These are phyloP conservation scores for Antechinus flavipes DNA, from an alignment of 2,113 vertebrate genomes.

Conservation along the genomic window DNA sequence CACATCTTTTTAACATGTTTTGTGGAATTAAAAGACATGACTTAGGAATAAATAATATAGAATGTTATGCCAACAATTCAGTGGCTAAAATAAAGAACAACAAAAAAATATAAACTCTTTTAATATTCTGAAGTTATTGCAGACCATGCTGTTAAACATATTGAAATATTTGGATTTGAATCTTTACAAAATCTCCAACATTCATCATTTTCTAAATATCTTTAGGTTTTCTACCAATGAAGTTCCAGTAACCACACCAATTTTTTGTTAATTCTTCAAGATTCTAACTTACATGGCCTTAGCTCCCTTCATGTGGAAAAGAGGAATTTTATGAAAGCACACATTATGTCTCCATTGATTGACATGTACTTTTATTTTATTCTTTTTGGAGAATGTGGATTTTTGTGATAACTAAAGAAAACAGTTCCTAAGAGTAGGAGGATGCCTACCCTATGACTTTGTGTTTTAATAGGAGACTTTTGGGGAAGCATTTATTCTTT, in stretches of 20 bases:
- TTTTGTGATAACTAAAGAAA: not conserved
- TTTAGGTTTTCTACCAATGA: not conserved
- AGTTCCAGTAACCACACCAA: not conserved
- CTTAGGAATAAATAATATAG: conserved; percentile 24
- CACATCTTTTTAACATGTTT: not conserved
- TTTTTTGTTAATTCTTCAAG: not conserved
- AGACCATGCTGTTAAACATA: not conserved
- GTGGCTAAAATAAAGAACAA: not conserved
- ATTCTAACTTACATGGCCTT: not conserved
- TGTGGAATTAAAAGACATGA: conserved; percentile 25
- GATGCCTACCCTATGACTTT: not conserved
- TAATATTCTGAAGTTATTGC: not conserved
- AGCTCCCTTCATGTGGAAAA: not conserved
- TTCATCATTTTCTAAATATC: not conserved
- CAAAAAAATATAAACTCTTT: not conserved
- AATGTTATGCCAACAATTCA: not conserved
- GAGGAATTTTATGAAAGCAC: not conserved
- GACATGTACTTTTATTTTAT: not conserved
- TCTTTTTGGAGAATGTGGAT: not conserved
- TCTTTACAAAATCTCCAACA: not conserved
- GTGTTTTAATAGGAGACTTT: not conserved
- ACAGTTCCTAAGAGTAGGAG: not conserved
- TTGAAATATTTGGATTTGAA: not conserved
- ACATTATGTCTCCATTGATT: not conserved
- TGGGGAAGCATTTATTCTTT: not conserved